phyloP scores from a whole-genome alignment of 2,797 vertebrate genomes.

The Mastacembelus armatus region DNA sequence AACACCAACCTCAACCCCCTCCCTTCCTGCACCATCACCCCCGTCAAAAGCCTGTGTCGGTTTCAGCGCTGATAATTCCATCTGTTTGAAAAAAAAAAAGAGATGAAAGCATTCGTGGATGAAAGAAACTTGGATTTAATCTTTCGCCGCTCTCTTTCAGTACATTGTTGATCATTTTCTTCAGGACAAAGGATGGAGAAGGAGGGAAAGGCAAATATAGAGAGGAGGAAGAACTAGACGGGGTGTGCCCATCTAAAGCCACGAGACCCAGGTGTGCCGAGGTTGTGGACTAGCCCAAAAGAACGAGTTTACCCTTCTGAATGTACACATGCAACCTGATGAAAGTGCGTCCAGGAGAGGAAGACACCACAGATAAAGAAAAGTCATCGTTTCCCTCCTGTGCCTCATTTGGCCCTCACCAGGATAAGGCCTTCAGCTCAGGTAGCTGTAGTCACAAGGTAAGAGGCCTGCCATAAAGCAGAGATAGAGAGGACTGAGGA shows the following conservation, averaged over 20 bases:
- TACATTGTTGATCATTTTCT: conserved; percentile 86
- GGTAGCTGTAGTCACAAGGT: conserved; percentile 79
- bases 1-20: conserved; percentile 3
- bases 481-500: conserved; percentile 78
- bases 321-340: conserved; percentile 52
- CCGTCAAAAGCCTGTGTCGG: conserved; percentile 86
- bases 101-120: conserved; percentile 98
- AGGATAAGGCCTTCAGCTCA: conserved; percentile 49
- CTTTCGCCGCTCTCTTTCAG: conserved; percentile 63
- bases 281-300: conserved; percentile 29
- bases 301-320: conserved; percentile 47
- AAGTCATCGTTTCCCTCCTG: conserved; percentile 45
- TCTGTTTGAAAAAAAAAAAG: conserved; percentile 90
- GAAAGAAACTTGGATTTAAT: conserved; percentile 97
- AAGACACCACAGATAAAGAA: conserved; percentile 49
- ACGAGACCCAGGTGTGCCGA: conserved; percentile 38
- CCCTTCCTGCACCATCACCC: conserved; percentile 34
- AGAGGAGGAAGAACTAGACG: conserved; percentile 18
- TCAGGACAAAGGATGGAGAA: conserved; percentile 35
- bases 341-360: conserved; percentile 32
- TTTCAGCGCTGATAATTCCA: conserved; percentile 93
- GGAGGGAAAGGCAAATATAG: conserved; percentile 26
- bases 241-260: conserved; percentile 34
- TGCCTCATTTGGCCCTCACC: conserved; percentile 41
- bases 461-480: conserved; percentile 87